phyloP scores from a whole-genome alignment of 2,888 invertebrate species.

The Trissonchulus latispiculum region DNA sequence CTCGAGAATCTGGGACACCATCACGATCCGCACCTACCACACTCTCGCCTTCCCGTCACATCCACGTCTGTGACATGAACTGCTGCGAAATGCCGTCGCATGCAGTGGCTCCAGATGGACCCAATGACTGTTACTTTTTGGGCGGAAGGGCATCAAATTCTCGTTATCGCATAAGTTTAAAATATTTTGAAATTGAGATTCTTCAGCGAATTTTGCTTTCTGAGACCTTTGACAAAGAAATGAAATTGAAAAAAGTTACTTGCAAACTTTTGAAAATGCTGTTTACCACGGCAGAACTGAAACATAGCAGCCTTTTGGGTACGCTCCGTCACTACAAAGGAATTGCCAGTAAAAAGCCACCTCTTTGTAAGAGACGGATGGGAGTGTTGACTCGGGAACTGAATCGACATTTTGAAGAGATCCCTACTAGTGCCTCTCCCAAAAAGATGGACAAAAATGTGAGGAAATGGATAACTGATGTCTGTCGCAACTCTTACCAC shows the following conservation, averaged over 20 bases:
- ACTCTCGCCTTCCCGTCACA: neutral
- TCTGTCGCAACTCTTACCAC: neutral
- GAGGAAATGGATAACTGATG: neutral
- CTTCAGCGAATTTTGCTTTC: neutral
- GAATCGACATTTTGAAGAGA: neutral
- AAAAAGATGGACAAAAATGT: neutral
- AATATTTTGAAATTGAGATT: neutral
- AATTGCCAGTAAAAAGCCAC: neutral
- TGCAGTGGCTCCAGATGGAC: neutral
- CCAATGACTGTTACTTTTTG: neutral
- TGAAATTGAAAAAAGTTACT: neutral
- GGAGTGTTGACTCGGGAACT: neutral
- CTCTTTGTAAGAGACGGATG: neutral
- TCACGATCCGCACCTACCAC: too few relatives aligned
- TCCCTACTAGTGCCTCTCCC: neutral
- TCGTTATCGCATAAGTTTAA: neutral
- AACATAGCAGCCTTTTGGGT: neutral
- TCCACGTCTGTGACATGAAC: neutral
- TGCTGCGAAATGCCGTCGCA: neutral
- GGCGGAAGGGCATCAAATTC: neutral
- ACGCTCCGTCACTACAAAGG: neutral
- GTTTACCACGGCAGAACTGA: neutral
- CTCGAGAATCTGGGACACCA: neutral
- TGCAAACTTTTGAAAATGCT: neutral
- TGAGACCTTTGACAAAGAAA: neutral